Conservation (phyloP, 2,113 vertebrate species). For the Nyctibius bracteatus region DNA sequence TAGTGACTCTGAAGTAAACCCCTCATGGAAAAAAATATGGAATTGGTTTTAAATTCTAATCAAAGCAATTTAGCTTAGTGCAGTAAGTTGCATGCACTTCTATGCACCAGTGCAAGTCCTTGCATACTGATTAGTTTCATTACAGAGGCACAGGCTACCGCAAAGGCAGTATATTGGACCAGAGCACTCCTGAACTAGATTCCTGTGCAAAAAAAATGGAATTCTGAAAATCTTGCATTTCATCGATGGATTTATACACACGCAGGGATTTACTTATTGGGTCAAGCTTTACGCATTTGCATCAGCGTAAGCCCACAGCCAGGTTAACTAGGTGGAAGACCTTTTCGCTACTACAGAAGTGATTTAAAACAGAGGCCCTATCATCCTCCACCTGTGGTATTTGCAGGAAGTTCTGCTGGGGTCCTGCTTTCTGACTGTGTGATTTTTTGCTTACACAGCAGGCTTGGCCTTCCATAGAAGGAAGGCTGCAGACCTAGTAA, state of each 20-base stretch:
- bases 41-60: not conserved
- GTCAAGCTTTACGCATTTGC: not conserved
- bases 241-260: fast-evolving
- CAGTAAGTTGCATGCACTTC: not conserved
- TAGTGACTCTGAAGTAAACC: not conserved
- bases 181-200: not conserved
- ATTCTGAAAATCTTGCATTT: not conserved
- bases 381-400: not conserved
- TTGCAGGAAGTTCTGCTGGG: not conserved
- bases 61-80: not conserved
- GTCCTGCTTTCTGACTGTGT: not conserved
- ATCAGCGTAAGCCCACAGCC: not conserved
- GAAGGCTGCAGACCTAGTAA: not conserved
- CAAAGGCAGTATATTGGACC: not conserved
- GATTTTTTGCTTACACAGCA: not conserved
- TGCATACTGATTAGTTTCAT: not conserved
- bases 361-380: not conserved
- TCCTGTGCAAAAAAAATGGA: not conserved
- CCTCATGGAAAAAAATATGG: not conserved
- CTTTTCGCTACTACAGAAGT: not conserved
- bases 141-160: not conserved
- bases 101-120: not conserved
- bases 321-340: not conserved
- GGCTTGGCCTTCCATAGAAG: not conserved
- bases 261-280: not conserved